Evolutionary conservation across 2,113 vertebrate genomes (phyloP).

Genomic region (Canis aureus): DNA sequence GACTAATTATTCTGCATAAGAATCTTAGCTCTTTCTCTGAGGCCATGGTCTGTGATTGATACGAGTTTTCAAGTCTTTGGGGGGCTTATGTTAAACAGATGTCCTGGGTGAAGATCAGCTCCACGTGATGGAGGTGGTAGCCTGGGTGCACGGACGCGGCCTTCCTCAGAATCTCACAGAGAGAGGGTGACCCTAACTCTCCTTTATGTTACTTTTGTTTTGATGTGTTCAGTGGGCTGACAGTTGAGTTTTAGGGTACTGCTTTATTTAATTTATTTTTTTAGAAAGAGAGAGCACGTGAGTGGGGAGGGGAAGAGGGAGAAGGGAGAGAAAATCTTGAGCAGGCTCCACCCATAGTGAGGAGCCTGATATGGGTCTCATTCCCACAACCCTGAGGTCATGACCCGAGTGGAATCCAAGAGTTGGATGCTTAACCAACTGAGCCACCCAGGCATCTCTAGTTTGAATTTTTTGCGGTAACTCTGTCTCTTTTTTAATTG

Average conservation of each 20-base stretch:
- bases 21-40: background rate
- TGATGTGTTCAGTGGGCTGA: background rate
- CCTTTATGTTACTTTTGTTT: background rate
- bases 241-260: background rate
- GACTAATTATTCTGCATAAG: background rate
- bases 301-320: background rate
- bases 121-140: fast-evolving
- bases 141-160: fast-evolving
- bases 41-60: background rate
- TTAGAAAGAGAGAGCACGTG: background rate
- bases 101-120: background rate
- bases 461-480: background rate
- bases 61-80: background rate
- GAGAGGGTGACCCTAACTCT: fast-evolving
- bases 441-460: background rate
- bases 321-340: background rate
- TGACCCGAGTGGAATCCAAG: background rate
- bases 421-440: background rate
- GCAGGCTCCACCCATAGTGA: background rate
- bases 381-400: background rate
- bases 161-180: background rate
- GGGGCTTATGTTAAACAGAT: background rate
- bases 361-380: background rate
- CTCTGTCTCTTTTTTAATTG: background rate
- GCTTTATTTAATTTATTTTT: background rate